These are phyloP conservation scores for Nomada fabriciana DNA, from an alignment of 2,888 invertebrate species.

Conservation along the genomic window DNA sequence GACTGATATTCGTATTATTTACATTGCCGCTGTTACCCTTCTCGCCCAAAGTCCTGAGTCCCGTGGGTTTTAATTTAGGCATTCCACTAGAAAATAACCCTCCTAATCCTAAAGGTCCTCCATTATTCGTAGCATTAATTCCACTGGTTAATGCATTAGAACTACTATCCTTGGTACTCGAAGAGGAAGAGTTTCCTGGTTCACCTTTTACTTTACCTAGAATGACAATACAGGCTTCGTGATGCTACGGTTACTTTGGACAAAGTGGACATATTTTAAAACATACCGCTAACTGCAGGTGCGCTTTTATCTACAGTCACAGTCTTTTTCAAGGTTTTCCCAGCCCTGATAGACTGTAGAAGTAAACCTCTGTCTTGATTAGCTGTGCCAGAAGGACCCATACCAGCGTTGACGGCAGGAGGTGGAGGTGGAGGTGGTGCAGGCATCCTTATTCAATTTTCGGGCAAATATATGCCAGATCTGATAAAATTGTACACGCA, in stretches of 20 bases:
- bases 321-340: conserved; percentile 92
- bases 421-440: conserved; percentile 88
- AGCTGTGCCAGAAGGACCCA: conserved; percentile 84
- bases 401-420: conserved; percentile 84
- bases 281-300: conserved; percentile 89
- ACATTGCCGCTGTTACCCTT: conserved; percentile 68
- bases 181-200: conserved; percentile 78
- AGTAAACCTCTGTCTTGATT: conserved; percentile 89
- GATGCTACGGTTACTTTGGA: not conserved
- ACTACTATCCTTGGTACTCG: conserved; percentile 67
- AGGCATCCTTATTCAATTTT: conserved; percentile 82
- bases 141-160: conserved; percentile 63
- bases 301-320: conserved; percentile 96
- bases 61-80: conserved; percentile 92
- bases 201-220: conserved; percentile 81
- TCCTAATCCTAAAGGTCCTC: conserved; percentile 85
- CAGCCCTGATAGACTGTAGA: conserved; percentile 93
- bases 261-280: not conserved
- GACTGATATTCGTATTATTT: conserved; percentile 65
- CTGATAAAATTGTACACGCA: conserved; percentile 2
- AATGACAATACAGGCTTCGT: conserved; percentile 32
- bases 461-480: conserved; percentile 15
- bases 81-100: conserved; percentile 93
- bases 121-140: conserved; percentile 73
- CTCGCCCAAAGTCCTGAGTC: conserved; percentile 82